Base-by-base conservation (phyloP, 2,797 vertebrate genomes). In the Xenops minutus region DNA sequence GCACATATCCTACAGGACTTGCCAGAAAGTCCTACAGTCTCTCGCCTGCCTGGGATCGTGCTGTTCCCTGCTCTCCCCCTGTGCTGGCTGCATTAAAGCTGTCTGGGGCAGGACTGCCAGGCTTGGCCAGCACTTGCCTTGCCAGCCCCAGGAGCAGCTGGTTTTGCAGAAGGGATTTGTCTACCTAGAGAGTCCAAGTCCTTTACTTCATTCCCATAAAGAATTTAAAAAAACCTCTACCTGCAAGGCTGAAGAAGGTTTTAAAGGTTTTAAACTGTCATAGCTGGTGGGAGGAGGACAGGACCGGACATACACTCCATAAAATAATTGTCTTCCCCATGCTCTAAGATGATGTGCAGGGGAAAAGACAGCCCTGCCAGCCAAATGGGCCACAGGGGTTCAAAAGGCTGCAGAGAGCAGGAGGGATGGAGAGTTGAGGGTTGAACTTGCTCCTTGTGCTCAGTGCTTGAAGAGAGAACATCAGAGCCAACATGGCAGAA, bases 321-420 rank as follows among this genome's bases (percentile, higher is more conserved):
- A 23, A 36, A 14, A 54, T 32, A 30, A 48, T 23, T 7, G 0
- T 27, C 34, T 77, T 49, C 49, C 44, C 49, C 41, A 0, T 2
- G 6, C 3, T 59, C 2, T 16, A 36, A 22, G 39, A 23, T 4
- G 14, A 62, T 5, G 29, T 39, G 30, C 51, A n/a, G 14, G 68
- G 34, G 0, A 26, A 30, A 29, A n/a, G 81, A 51, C 55, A 76
- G 4, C 5, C 17, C 4, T 0, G 1, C 8, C 2, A 3, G 34
- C 37, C 26, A 26, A 30, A 37, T 32, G 55, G 51, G 24, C 30
- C 69, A 54, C 51, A 20, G 1, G 22, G 24, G 26, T 18, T 44
- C n/a, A 36, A 79, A 68, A 64, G 16, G 17, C 46, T 81, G 58
- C 51, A 72, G 71, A 69, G 64, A 54, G 15, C 49, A 66, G 67